Evolutionary conservation across 2,113 vertebrate species (phyloP).

Genomic region (Pyrgilauda ruficollis): DNA sequence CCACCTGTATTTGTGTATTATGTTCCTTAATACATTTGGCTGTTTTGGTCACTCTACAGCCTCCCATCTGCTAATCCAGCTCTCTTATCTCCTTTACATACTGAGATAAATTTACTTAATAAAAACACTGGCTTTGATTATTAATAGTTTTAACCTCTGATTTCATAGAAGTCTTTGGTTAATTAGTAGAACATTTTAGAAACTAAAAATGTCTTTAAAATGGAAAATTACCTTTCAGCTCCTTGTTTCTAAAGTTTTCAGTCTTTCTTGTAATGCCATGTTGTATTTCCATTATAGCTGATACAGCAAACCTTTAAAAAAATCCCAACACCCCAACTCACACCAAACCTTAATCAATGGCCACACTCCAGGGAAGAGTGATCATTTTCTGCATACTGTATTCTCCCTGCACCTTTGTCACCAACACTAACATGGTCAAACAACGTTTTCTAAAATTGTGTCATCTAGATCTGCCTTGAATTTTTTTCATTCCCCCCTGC

Average conservation of each 20-base stretch:
- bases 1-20: background rate
- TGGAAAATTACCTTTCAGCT: background rate
- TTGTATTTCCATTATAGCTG: background rate
- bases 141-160: background rate
- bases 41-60: background rate
- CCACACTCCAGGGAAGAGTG: background rate
- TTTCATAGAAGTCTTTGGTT: background rate
- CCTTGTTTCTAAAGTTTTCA: background rate
- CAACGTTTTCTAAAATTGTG: background rate
- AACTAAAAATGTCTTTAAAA: background rate
- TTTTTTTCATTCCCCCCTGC: accelerated
- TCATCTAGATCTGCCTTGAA: background rate
- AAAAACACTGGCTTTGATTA: background rate
- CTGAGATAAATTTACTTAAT: background rate
- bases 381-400: background rate
- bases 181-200: background rate
- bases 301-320: background rate
- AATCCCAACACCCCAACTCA: background rate
- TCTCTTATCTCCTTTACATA: background rate
- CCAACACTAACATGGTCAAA: background rate
- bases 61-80: background rate
- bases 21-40: background rate
- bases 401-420: background rate
- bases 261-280: background rate
- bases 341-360: background rate